Evolutionary conservation across 1,140 invertebrate genomes (phyloP).

Genomic region (Sycophila sp.): DNA sequence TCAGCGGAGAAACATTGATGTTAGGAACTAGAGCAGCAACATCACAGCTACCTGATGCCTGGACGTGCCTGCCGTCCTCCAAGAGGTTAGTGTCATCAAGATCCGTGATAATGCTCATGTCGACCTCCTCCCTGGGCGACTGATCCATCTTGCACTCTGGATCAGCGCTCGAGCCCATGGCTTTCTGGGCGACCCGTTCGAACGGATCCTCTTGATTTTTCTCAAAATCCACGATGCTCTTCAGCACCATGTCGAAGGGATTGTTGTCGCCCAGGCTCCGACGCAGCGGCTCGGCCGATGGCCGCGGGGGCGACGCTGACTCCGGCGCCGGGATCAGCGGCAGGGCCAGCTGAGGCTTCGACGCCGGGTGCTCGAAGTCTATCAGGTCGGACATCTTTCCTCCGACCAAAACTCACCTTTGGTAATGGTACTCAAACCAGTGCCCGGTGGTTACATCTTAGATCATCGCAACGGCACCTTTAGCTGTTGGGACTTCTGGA

Average conservation of each 20-base stretch:
- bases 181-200: conserved; percentile 52
- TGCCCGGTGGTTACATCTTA: too few relatives aligned
- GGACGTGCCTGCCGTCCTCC: background rate
- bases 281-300: background rate
- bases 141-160: conserved; percentile 40
- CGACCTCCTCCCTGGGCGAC: conserved; percentile 15
- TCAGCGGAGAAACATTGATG: conserved; percentile 13
- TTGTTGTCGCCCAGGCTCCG: conserved; percentile 52
- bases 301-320: background rate
- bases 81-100: conserved; percentile 30
- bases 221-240: conserved; percentile 51
- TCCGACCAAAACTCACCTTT: too few relatives aligned
- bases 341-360: conserved; percentile 40
- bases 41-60: conserved; percentile 5
- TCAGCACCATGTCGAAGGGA: conserved; percentile 55
- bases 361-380: conserved; percentile 50
- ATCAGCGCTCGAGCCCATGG: conserved; percentile 30
- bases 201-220: conserved; percentile 57
- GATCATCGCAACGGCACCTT: too few relatives aligned
- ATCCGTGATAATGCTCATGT: conserved; percentile 23
- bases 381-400: conserved; percentile 54
- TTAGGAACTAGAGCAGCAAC: conserved; percentile 15
- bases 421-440: too few relatives aligned
- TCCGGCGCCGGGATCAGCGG: conserved; percentile 52
- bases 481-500: too few relatives aligned